These are phyloP conservation scores for Urosaurus nigricauda DNA, from an alignment of 2,797 vertebrate species.

Conservation along the genomic window DNA sequence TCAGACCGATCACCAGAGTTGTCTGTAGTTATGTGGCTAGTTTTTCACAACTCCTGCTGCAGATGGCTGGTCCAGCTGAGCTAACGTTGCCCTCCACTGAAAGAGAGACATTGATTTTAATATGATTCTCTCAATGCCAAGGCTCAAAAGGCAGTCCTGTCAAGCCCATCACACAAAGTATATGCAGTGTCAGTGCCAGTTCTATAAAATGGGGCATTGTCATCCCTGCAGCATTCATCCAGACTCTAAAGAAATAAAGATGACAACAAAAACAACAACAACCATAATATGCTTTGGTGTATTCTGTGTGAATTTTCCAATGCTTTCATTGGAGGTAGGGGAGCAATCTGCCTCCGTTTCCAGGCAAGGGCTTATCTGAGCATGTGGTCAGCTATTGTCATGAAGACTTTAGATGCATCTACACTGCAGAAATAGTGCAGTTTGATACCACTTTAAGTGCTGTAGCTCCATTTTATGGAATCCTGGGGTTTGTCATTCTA, in stretches of 20 bases:
- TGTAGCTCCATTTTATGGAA: too few relatives aligned
- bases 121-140: conserved; percentile 55
- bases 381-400: background rate
- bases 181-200: conserved; percentile 40
- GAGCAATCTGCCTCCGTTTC: background rate
- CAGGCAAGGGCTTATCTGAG: background rate
- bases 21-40: conserved; percentile 77
- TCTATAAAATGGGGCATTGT: background rate
- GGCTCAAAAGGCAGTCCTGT: conserved; percentile 53
- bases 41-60: conserved; percentile 76
- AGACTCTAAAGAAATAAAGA: background rate
- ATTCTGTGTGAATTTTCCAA: conserved; percentile 31
- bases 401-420: background rate
- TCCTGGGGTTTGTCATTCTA: too few relatives aligned
- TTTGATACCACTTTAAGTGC: too few relatives aligned
- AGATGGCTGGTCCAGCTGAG: conserved; percentile 78
- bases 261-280: background rate
- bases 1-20: conserved; percentile 83
- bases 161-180: conserved; percentile 39
- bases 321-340: background rate
- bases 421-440: too few relatives aligned
- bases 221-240: conserved; percentile 9
- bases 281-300: background rate
- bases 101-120: conserved; percentile 66
- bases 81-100: conserved; percentile 72